phyloP scores from a whole-genome alignment of 1,140 invertebrate species.

The Papilio polyxenes region DNA sequence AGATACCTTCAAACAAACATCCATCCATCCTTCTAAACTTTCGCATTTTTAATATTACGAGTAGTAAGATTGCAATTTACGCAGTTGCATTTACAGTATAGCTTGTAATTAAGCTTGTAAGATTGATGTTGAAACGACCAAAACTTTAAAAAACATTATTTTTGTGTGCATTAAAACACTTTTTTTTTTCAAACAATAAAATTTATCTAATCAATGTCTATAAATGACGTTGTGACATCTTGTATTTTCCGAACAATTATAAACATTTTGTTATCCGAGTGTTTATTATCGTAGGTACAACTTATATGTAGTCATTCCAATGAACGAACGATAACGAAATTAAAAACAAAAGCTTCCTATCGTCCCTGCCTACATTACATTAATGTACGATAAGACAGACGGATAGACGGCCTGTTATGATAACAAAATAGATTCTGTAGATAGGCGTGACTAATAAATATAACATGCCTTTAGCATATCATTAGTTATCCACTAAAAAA shows the following conservation, averaged over 20 bases:
- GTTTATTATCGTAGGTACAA: neutral
- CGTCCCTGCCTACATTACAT: constrained; percentile 10
- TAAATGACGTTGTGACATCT: neutral
- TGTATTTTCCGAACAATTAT: neutral
- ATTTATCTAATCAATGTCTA: neutral
- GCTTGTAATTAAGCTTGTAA: too few species aligned
- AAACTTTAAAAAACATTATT: too few species aligned
- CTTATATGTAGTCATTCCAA: constrained; percentile 11
- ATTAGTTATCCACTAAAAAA: too few species aligned
- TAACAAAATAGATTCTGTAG: constrained; percentile 13
- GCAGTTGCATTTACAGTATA: too few species aligned
- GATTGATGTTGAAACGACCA: too few species aligned
- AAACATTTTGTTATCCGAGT: constrained; percentile 16
- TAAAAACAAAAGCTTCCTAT: constrained; percentile 40
- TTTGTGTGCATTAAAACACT: too few species aligned
- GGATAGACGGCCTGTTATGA: constrained; percentile 17
- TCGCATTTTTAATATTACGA: too few species aligned
- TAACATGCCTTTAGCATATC: constrained; percentile 2
- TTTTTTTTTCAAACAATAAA: neutral
- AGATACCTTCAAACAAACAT: too few species aligned
- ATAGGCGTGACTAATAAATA: neutral
- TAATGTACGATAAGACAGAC: constrained; percentile 1
- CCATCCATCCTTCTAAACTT: too few species aligned
- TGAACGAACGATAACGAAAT: constrained; percentile 29
- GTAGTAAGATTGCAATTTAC: too few species aligned